Base-by-base conservation (phyloP, 2,113 vertebrate genomes). In the Datnioides undecimradiatus region DNA sequence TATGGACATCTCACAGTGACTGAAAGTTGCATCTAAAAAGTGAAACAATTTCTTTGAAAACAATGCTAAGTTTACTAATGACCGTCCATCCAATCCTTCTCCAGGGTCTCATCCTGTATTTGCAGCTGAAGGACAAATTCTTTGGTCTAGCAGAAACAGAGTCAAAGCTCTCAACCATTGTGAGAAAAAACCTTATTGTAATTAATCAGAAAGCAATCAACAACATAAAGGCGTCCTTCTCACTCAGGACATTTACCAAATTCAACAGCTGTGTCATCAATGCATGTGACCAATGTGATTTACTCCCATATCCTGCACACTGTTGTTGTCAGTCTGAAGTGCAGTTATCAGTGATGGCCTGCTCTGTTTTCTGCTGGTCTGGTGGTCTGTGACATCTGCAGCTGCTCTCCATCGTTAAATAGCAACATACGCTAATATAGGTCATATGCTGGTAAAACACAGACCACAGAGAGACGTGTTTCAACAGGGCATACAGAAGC, bases 261-360 rank as follows among this genome's bases (percentile, higher is more conserved):
- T 67, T 48, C 25, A 65, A 64, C 77, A 82, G 81, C 70, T 82
- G 84, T 27, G 27, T 49, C 73, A 73, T 75, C 55, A 48, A 11
- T 31, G 55, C 29, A 23, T 62, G 57, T 80, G 79, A 29, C 75
- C 76, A 73, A 73, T 69, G 65, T 77, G 75, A 87, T 76, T 84
- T 78, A 76, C 55, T 64, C 29, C 17, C 71, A 34, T 52, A 60
- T 70, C 68, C 68, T 57, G 7, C 21, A 1, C 38, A 63, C 77
- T 77, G 72, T 25, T 57, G 52, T 34, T 72, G 72, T 82, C 77
- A 3, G 67, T 77, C 78, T 80, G 17, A 76, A 40, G 46, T 14
- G 59, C 63, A 19, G 34, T 75, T 64, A 74, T 79, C 77, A 74
- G 58, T 25, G 40, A 72, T 17, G n/a, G 38, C 73, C 48, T 23